Evolutionary conservation across 2,113 vertebrate species (phyloP).

Genomic region (Uropsilus gracilis): DNA sequence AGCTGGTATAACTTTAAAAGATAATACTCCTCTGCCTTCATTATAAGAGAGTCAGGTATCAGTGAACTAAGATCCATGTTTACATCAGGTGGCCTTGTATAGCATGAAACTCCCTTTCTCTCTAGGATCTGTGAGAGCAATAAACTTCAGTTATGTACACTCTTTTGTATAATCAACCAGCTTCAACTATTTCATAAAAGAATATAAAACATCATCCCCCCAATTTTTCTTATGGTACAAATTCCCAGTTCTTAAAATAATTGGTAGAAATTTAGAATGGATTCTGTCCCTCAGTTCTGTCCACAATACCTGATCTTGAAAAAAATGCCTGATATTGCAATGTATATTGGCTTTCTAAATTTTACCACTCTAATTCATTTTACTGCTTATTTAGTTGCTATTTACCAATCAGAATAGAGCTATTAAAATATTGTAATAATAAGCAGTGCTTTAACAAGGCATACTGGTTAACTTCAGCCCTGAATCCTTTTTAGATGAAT

Average conservation of each 20-base stretch:
- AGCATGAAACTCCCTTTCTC: background rate
- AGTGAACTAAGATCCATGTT: background rate
- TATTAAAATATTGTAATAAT: conserved; percentile 22
- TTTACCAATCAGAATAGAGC: background rate
- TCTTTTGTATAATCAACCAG: background rate
- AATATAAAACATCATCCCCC: background rate
- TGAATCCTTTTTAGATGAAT: background rate
- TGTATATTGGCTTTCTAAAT: background rate
- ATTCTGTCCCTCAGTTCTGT: accelerated
- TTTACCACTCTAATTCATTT: background rate
- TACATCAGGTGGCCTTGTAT: background rate
- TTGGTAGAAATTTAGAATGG: background rate
- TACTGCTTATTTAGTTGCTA: background rate
- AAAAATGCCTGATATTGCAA: background rate
- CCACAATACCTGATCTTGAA: background rate
- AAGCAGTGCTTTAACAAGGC: background rate
- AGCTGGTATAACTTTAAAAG: background rate
- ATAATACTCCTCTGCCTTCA: background rate
- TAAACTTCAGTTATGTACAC: background rate
- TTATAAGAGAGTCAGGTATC: background rate
- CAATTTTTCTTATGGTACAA: background rate
- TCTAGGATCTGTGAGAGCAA: background rate
- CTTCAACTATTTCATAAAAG: background rate
- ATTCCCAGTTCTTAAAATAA: background rate
- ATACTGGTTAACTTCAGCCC: background rate